Evolutionary conservation across 2,113 vertebrate species (phyloP).

Genomic region (Neofelis nebulosa): DNA sequence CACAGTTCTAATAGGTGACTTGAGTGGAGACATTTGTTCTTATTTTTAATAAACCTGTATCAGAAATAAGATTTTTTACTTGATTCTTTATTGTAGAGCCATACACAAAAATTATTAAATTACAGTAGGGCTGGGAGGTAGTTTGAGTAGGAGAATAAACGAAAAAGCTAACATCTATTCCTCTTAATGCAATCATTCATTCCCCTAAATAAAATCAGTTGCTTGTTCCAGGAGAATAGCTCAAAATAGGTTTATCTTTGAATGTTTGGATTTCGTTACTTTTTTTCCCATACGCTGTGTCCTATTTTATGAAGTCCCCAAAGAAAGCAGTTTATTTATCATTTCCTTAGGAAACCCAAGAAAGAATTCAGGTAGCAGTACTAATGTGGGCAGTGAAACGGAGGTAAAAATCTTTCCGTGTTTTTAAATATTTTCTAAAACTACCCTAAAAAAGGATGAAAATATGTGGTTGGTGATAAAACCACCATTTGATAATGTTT

Average conservation of each 20-base stretch:
- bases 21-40: neutral
- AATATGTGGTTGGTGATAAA: neutral
- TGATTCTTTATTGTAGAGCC: neutral
- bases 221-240: constrained; percentile 24
- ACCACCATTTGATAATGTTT: constrained; percentile 1
- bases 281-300: neutral
- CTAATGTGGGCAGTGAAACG: constrained; percentile 10
- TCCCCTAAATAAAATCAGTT: constrained; percentile 40
- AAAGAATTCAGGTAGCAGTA: constrained; percentile 35
- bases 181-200: constrained; percentile 17
- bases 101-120: constrained; percentile 33
- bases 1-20: neutral
- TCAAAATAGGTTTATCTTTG: constrained; percentile 32
- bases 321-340: constrained; percentile 45
- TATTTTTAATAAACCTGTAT: neutral
- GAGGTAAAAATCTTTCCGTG: constrained; percentile 20
- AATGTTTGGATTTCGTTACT: neutral
- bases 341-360: constrained; percentile 32
- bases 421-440: constrained; percentile 30
- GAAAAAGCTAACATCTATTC: neutral
- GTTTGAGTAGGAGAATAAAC: neutral
- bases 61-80: constrained; percentile 45
- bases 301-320: constrained; percentile 1
- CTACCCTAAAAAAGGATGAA: neutral
- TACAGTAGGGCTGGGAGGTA: neutral